Evolutionary conservation across 2,797 vertebrate genomes (phyloP).

Genomic region (Mormyrus proboscirostris): DNA sequence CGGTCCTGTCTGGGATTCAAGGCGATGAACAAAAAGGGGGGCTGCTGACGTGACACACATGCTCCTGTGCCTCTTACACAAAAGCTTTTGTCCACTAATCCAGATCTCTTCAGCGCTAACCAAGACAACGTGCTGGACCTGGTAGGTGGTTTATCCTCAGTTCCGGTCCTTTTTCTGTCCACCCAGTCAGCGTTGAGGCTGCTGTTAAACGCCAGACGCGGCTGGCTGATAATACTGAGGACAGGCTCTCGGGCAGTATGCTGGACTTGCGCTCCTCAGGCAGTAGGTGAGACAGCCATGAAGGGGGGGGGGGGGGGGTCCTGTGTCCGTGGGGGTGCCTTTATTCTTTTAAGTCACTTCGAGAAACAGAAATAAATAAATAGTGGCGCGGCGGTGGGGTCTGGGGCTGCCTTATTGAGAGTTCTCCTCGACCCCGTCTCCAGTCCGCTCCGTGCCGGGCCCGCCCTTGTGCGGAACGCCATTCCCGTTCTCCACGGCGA

Average conservation of each 20-base stretch:
- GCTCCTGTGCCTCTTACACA: background rate
- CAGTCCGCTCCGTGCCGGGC: slow-evolving; percentile 59
- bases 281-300: slow-evolving; percentile 25
- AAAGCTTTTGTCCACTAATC: background rate
- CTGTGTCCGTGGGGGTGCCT: slow-evolving; percentile 39
- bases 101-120: background rate
- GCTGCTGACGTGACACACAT: background rate
- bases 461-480: slow-evolving; percentile 39
- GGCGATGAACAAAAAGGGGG: background rate
- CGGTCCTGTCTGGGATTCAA: background rate
- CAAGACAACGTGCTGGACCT: background rate
- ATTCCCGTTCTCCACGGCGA: slow-evolving; percentile 44
- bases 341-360: slow-evolving; percentile 46
- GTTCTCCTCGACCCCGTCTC: slow-evolving; percentile 64
- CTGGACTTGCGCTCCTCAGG: slow-evolving; percentile 23
- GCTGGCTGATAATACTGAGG: slow-evolving; percentile 18
- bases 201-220: slow-evolving; percentile 22
- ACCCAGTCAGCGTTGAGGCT: background rate
- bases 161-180: background rate
- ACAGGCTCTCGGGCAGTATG: slow-evolving; percentile 20
- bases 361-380: slow-evolving; percentile 60
- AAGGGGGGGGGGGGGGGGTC: background rate
- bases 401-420: slow-evolving; percentile 41
- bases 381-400: slow-evolving; percentile 38
- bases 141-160: background rate